Base-by-base conservation (phyloP, 2,888 invertebrate species). In the Aleiodes testaceus region DNA sequence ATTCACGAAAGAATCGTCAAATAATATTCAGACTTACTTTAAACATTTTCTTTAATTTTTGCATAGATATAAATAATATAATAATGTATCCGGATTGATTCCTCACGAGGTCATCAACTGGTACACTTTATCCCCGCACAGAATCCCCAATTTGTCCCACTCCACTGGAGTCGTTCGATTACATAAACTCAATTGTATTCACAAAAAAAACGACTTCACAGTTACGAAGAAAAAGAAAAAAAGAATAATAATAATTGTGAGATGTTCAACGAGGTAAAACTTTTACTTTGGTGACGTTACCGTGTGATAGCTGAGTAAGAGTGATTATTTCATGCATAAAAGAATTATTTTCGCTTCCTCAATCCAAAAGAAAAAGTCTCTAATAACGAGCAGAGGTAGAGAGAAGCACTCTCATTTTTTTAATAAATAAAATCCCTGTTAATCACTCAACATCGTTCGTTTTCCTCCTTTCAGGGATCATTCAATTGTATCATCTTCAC, bases 241-340 rank as follows among this genome's bases (percentile, higher is more conserved):
- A 22, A 16, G 16, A 59, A 18, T 14, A 63, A 45, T 63, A 45
- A 63, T 63, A 14, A 47, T 63, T 20, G 20, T 63, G 63, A 45
- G 45, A 20, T 42, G 42, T 44, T 63, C 63, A 63, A 22, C 45
- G 16, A 66, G 30, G 14, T 36, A 45, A 18, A 70, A 72, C 73
- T 70, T 70, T 75, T 73, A 75, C 72, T 73, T 36, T 68, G 59
- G 61, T 22, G 45, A 70, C 45, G 61, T 66, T 66, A 65, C 47
- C 70, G 73, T 72, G 75, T 72, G 75, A 73, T 75, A 61, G 30
- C 36, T 16, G 30, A 59, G 66, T 63, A 66, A 71, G 26, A 67
- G 52, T 52, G 45, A 71, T 71, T 71, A 63, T 66, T 67, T 42
- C 61, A 71, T 63, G 45, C 53, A 45, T 22, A 53, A 16, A 18